Evolutionary conservation across 2,113 vertebrate species (phyloP), one percentile per base, ranked within the genome.

Genomic region (Marmota flaviventris): DNA sequence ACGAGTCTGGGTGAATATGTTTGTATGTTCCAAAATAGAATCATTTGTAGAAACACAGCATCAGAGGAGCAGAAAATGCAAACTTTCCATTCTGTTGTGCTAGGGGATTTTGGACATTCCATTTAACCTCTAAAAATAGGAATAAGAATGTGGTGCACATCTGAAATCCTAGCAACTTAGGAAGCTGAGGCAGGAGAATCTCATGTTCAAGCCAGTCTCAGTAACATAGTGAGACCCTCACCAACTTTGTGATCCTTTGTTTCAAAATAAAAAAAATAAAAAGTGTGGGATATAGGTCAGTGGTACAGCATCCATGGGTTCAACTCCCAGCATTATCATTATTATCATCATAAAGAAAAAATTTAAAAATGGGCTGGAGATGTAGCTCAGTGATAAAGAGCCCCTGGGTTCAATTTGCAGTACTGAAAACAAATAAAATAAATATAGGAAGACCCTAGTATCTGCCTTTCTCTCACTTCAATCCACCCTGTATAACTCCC

Each of bases 21-120:
- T 8, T 90, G 48, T 75, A 27, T 73, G 8, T 72, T 93, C 37
- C 78, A 18, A 53, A 18, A 61, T 51, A 37, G 56, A 95, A 75
- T 58, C 18, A 95, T 72, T 97, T 70, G 51, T 84, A 89, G 37
- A 91, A 93, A 96, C 32, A 51, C 32, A 95, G 25, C 22, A 91
- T 34, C 25, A 83, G 37, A 95, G 20, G 32, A 95, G 51, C 25
- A 92, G 48, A 87, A 85, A 95, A 79, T 70, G 56, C 32, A 61
- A 73, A 86, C 17, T 84, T 94, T 37, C 45, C 34, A 58, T 83
- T 95, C 32, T 77, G 4, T 53, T 89, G 42, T 70, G 34, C 10
- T 81, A 58, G 32, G 24, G 27, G 14, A 77, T 51, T 89, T 95
- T 63, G 7, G 75, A 86, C 20, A 51, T 72, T 32, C 6, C 25